Evolutionary conservation across 2,113 vertebrate genomes (phyloP), one percentile per base, ranked within the genome.

Genomic region (Colistium nudipinnis): DNA sequence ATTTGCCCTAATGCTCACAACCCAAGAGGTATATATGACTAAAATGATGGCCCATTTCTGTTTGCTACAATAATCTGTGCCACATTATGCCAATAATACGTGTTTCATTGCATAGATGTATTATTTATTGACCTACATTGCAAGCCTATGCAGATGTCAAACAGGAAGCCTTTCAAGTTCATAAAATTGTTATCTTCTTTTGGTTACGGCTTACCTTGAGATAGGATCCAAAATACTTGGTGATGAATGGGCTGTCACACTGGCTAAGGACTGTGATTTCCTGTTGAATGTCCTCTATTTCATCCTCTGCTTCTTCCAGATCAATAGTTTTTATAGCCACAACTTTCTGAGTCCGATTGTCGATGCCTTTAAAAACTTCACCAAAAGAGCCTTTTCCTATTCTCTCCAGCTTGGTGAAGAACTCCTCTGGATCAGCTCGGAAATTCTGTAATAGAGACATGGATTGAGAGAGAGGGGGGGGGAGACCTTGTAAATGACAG

Each of bases 291-390:
- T 99, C 97, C 90, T 99, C 97, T 65, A 99, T 98, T 86, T 99
- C 98, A 80, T 99, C 98, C 88, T 99, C 98, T 0, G 98, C 98
- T 90, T 98, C 97, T 89, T 99, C 98, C 77, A 99, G 93, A 86
- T 99, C 97, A 85, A 99, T 99, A 76, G 95, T 98, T 94, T 99
- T 99, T 91, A 99, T 99, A 81, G 98, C 98, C 75, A 99, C 95
- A 61, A 98, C 95, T 90, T 97, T 97, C 90, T 99, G 97, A 86
- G 95, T 98, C 90, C 93, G 95, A 92, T 94, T 96, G 94, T 99
- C 97, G 82, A 99, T 99, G 92, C 97, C 98, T 94, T 99, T 99
- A 86, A 96, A 99, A 69, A 99, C 98, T 85, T 99, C 97, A 4
- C 98, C 98, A 57, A 99, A 99, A 25, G 98, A 98, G 59, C 98